Evolutionary conservation across 2,888 invertebrate species (phyloP), one percentile per base, ranked within the genome.

Genomic region (Parnassius glacialis): DNA sequence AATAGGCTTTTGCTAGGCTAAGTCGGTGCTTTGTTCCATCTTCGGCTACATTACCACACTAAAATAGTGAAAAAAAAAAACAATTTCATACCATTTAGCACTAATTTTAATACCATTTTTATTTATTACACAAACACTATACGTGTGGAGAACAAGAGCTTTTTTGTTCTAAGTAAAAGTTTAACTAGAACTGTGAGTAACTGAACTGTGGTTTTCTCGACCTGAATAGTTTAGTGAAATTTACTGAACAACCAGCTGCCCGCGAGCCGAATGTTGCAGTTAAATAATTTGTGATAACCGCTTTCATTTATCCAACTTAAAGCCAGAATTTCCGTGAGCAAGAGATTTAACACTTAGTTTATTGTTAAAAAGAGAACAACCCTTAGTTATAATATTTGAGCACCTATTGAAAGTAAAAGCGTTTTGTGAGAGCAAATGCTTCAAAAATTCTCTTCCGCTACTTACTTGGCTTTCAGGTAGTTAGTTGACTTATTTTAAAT

Each of bases 221-320:
- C 84, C 85, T 86, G 85, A 85, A 88, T 89, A 87, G 86, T 86
- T 87, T 80, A 84, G 82, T 80, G 79, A 81, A 85, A 84, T 84
- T 80, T 83, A 75, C 73, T 79, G 83, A 83, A 83, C 81, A 81
- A 68, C 67, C 79, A 75, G 77, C 80, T 87, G 86, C 85, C 87
- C 84, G 80, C 79, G 83, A 83, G 85, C 89, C 87, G 85, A 89
- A 84, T 85, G 83, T 85, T 82, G 81, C 85, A 84, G 79, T 83
- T 84, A 85, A 87, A 87, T 90, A 85, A 87, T 87, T 90, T 83
- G 83, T 82, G 83, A 87, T 87, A 87, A 86, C 84, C 80, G 80
- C 83, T 83, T 82, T 85, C 81, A 87, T 87, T 86, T 85, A 85
- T 86, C 83, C 77, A 83, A 84, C 79, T 84, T 84, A 81, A 75